These are phyloP conservation scores for Erannis defoliaria DNA, from an alignment of 2,888 invertebrate genomes.

Conservation along the genomic window DNA sequence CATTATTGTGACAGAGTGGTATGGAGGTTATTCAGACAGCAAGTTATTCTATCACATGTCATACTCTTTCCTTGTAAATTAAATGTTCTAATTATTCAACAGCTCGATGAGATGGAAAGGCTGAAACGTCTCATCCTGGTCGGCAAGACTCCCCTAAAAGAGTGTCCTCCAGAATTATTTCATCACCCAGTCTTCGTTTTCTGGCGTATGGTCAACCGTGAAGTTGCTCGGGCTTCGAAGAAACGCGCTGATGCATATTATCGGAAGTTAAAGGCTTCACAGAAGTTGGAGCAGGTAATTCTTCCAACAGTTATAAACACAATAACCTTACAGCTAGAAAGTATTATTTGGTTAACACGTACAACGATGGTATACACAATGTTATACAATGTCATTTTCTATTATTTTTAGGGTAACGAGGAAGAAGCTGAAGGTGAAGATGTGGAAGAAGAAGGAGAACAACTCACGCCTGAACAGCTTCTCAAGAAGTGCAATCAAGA, in stretches of 20 bases:
- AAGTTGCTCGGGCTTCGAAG: constrained; percentile 79
- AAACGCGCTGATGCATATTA: constrained; percentile 80
- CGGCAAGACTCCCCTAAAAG: constrained; percentile 88
- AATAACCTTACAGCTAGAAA: neutral
- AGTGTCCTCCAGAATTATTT: constrained; percentile 89
- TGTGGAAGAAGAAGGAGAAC: constrained; percentile 66
- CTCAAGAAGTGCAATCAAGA: constrained; percentile 69
- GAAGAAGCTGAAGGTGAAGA: constrained; percentile 75
- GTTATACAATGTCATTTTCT: neutral
- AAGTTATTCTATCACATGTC: no score
- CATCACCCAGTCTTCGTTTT: constrained; percentile 90
- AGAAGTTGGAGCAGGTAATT: constrained; percentile 69
- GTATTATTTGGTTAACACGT: no score
- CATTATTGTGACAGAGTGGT: no score
- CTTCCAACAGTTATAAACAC: neutral
- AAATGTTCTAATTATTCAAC: no score
- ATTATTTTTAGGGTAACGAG: constrained; percentile 65
- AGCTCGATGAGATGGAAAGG: constrained; percentile 89
- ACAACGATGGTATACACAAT: no score
- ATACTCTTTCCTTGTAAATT: no score
- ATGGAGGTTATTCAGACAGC: no score
- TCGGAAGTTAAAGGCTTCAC: constrained; percentile 75
- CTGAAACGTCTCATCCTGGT: constrained; percentile 89
- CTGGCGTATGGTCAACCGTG: constrained; percentile 85
- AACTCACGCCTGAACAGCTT: constrained; percentile 75